These are phyloP conservation scores for Podilymbus podiceps DNA, from an alignment of 2,113 vertebrate species.

Conservation along the genomic window DNA sequence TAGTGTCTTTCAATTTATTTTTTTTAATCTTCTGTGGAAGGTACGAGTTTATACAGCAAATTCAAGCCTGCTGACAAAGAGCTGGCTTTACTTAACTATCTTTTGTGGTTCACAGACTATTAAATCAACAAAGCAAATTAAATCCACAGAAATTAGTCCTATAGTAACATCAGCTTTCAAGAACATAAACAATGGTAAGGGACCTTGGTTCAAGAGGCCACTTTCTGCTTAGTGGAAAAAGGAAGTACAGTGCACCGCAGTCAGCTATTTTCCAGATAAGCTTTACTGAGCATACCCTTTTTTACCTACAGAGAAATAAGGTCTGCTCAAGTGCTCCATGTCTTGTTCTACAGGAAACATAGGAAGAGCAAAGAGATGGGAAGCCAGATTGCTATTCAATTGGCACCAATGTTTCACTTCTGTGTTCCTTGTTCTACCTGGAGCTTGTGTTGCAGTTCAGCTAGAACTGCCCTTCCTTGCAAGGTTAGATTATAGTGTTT, in stretches of 20 bases:
- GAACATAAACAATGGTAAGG: not conserved
- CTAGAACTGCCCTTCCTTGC: not conserved
- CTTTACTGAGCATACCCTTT: not conserved
- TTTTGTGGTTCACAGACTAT: not conserved
- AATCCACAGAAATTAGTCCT: not conserved
- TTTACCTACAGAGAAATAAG: not conserved
- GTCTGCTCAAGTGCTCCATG: not conserved
- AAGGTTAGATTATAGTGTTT: not conserved
- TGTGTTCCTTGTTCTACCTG: not conserved
- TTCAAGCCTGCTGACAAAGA: not conserved
- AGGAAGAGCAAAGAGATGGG: not conserved
- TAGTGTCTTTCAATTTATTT: not conserved
- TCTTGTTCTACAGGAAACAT: not conserved
- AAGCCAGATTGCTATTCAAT: not conserved
- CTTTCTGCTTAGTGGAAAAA: constrained; percentile 1
- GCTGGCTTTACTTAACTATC: not conserved
- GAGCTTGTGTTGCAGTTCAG: not conserved
- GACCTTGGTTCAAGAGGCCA: not conserved
- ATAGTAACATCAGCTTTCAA: not conserved
- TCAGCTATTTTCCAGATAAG: not conserved
- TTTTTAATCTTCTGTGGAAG: not conserved
- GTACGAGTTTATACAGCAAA: constrained; percentile 6
- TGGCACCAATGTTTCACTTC: not conserved
- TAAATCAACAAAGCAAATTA: not conserved
- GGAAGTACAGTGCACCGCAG: not conserved